Base-by-base conservation (phyloP, 2,797 vertebrate genomes). In the Tokudaia tokunoshimensis region DNA sequence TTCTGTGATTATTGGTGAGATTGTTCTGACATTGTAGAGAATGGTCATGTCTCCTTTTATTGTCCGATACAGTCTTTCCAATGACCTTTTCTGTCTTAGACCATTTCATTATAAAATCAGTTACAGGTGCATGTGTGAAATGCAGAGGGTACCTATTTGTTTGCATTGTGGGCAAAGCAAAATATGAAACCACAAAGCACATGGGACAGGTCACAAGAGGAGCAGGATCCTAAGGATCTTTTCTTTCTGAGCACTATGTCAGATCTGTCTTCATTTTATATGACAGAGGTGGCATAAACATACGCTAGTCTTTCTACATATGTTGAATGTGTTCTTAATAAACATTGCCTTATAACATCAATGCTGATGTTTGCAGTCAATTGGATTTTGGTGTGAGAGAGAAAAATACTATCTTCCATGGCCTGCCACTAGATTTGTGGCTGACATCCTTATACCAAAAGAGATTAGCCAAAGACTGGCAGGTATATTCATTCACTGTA, bases 331-430 rank as follows among this genome's bases (percentile, higher is more conserved):
- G 17, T 76, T 96, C 63, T 93, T 94, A 91, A 74, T 85, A 94
- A 80, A 55, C 55, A 70, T 19, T 76, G 8, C 14, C 81, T 95
- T n/a, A 76, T 24, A 94, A 81, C 91, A 44, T 78, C 63, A 83
- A 0, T 57, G 9, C 65, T 95, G 52, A 22, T 80, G 82, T 94
- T 95, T 95, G 47, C 15, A 86, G 1, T 89, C 79, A 92, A 44
- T 94, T 19, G 61, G 29, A 95, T 88, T 96, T 95, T 87, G 95
- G 67, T 82, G 31, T 83, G 59, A 52, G 24, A 88, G 14, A 47
- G n/a, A 65, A 84, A 85, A 52, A 29, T 57, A 67, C 17, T 75
- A 61, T n/a, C 19, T 89, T 67, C 84, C 65, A n/a, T 72, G 31
- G 10, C 74, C 52, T 3, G 3, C 63, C n/a, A 11, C n/a, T 89